These are phyloP conservation scores for Rana temporaria DNA, from an alignment of 2,113 vertebrate genomes.

Conservation along the genomic window DNA sequence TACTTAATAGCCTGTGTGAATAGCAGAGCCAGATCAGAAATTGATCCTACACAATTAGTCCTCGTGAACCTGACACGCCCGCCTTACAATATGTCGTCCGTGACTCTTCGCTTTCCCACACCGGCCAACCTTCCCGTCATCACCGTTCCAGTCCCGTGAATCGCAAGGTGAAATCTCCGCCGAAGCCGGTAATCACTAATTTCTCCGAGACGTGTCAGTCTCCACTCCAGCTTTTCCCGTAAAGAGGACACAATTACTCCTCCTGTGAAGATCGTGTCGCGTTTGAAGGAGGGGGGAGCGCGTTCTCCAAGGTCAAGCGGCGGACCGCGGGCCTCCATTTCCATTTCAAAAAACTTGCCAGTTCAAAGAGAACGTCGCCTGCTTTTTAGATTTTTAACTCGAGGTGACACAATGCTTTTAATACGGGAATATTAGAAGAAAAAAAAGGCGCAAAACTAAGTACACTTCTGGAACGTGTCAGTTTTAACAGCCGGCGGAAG, in stretches of 20 bases:
- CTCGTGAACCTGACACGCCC: no score
- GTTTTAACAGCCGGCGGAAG: constrained; percentile 66
- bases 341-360: constrained; percentile 63
- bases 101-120: no score
- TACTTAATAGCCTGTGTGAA: no score
- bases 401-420: constrained; percentile 65
- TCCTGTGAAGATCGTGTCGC: constrained; percentile 58
- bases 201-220: constrained; percentile 38
- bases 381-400: constrained; percentile 66
- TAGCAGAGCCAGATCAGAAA: no score
- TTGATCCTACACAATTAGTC: no score
- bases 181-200: neutral
- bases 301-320: constrained; percentile 63
- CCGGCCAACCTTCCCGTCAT: no score
- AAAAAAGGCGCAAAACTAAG: constrained; percentile 59
- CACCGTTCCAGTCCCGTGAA: no score
- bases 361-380: constrained; percentile 63
- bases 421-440: constrained; percentile 62
- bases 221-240: constrained; percentile 59
- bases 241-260: constrained; percentile 47
- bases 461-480: constrained; percentile 55
- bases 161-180: no score
- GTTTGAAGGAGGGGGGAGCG: constrained; percentile 55
- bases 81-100: no score
- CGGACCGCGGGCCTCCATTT: constrained; percentile 60